Conservation (phyloP, 1,140 invertebrate genomes). For the Pogonomyrmex californicus region DNA sequence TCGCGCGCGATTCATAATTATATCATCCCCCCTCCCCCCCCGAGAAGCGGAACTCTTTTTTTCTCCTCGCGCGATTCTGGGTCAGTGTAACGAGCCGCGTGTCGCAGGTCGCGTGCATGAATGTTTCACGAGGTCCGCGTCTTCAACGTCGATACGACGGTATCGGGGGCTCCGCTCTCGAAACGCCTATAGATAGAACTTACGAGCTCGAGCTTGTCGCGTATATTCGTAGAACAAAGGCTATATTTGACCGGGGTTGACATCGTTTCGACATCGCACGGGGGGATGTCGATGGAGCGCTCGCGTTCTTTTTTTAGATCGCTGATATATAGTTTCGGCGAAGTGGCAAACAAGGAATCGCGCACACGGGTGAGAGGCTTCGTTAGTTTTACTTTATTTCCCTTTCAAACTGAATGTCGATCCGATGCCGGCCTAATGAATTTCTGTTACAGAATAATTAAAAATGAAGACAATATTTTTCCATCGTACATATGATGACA, state of each 20-base stretch:
- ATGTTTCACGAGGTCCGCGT: conserved; percentile 57
- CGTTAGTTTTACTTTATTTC: not conserved
- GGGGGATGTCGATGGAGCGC: not conserved
- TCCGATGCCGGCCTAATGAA: not conserved
- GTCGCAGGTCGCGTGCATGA: conserved; percentile 40
- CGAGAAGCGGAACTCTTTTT: not conserved
- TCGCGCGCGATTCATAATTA: not conserved
- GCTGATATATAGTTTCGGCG: conserved; percentile 30
- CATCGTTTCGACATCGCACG: conserved; percentile 28
- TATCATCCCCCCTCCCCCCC: conserved; percentile 17
- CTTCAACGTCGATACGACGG: conserved; percentile 32
- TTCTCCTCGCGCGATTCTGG: conserved; percentile 36
- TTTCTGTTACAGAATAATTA: too few species aligned
- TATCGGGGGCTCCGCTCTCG: conserved; percentile 46
- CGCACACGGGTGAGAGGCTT: not conserved
- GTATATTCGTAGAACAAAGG: conserved; percentile 52
- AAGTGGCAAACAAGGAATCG: conserved; percentile 1
- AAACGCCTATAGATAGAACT: conserved; percentile 62
- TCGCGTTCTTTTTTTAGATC: conserved; percentile 40
- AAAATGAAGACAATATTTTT: not conserved
- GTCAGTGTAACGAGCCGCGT: conserved; percentile 39
- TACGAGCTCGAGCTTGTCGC: conserved; percentile 13
- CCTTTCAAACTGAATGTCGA: not conserved
- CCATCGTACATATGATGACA: not conserved
- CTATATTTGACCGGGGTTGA: conserved; percentile 57